phyloP scores from a whole-genome alignment of 2,113 vertebrate genomes.

The Callithrix jacchus region DNA sequence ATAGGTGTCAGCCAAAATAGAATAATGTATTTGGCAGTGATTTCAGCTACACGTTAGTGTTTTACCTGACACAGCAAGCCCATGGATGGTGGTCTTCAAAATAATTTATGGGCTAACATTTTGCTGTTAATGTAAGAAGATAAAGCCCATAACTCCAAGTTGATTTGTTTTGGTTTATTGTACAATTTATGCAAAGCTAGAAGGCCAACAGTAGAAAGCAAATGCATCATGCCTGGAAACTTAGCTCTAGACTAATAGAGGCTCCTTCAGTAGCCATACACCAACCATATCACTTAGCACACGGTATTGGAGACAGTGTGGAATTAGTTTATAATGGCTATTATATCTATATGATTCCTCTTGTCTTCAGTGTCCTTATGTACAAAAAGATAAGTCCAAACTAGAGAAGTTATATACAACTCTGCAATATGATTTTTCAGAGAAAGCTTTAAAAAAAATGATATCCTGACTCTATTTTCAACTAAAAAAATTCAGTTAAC shows the following conservation, averaged over 20 bases:
- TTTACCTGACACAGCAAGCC: background rate
- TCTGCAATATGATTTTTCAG: background rate
- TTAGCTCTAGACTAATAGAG: background rate
- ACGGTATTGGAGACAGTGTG: background rate
- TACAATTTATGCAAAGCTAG: background rate
- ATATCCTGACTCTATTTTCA: background rate
- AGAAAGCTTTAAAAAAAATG: background rate
- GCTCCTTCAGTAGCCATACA: fast-evolving
- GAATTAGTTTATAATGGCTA: background rate
- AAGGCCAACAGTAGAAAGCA: background rate
- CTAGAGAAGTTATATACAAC: background rate
- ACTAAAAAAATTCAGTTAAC: background rate
- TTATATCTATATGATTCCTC: background rate
- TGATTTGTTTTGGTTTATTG: background rate
- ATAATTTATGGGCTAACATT: background rate
- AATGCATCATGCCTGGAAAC: background rate
- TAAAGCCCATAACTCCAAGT: background rate
- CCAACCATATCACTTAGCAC: fast-evolving
- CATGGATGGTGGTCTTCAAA: background rate
- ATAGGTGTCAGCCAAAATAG: background rate
- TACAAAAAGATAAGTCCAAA: background rate
- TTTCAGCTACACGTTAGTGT: background rate
- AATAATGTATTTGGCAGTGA: background rate
- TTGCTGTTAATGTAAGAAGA: background rate
- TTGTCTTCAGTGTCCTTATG: background rate